These are phyloP conservation scores for Gila robusta DNA, from an alignment of 2,797 vertebrate species.

Conservation along the genomic window DNA sequence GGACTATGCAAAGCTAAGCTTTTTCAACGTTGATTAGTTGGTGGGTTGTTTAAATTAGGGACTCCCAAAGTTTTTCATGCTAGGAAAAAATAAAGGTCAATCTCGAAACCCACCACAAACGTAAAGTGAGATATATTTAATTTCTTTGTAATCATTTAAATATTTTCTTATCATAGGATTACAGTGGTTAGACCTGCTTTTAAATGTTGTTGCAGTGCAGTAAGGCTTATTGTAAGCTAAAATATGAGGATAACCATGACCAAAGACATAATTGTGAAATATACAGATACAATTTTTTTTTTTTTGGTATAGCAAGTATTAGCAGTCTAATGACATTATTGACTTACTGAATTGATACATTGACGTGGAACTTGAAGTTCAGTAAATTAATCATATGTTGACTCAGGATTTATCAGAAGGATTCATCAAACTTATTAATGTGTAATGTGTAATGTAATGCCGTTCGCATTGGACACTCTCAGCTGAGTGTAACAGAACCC, in stretches of 20 bases:
- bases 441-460: neutral
- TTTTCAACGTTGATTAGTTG: conserved; percentile 1
- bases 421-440: neutral
- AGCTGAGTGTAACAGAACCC: neutral
- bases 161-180: neutral
- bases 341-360: neutral
- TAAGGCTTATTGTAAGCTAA: neutral
- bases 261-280: neutral
- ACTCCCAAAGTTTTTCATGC: conserved; percentile 1
- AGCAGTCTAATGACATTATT: neutral
- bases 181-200: neutral
- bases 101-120: neutral
- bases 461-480: neutral
- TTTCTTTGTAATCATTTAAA: neutral
- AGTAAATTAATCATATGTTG: neutral
- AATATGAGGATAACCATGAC: neutral
- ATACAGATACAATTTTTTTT: neutral
- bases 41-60: conserved; percentile 8
- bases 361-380: neutral
- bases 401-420: neutral
- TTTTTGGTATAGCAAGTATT: neutral
- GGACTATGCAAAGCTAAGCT: neutral
- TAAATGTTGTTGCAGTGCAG: neutral
- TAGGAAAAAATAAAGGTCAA: neutral
- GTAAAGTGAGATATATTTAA: neutral